Evolutionary conservation across 2,113 vertebrate species (phyloP).

Genomic region (Mormyrus lacerda): DNA sequence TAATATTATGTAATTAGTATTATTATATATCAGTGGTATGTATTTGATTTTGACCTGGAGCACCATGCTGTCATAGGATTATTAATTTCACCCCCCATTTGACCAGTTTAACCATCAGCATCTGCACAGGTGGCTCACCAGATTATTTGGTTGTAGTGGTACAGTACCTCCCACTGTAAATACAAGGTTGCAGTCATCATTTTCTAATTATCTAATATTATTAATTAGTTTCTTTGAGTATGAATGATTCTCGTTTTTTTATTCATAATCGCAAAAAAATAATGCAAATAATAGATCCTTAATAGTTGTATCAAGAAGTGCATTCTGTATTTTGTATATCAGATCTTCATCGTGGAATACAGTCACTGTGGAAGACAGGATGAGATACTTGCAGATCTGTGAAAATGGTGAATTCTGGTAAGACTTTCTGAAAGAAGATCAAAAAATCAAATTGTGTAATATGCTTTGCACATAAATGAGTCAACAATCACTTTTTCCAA

Average conservation of each 20-base stretch:
- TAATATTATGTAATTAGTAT: not conserved
- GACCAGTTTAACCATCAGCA: no score
- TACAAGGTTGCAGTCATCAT: no score
- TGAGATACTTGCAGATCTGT: conserved; percentile 20
- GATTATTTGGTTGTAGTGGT: no score
- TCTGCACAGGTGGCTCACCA: no score
- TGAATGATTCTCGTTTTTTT: not conserved
- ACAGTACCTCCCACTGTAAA: no score
- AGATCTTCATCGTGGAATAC: conserved; percentile 54
- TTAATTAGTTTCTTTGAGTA: not conserved
- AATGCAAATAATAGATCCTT: not conserved
- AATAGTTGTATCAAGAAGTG: not conserved
- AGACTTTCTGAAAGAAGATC: not conserved
- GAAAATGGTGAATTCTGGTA: conserved; percentile 66
- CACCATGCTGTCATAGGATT: not conserved
- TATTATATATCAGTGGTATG: not conserved
- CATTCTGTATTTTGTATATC: not conserved
- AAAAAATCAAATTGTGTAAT: not conserved
- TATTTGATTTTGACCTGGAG: not conserved
- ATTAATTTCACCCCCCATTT: not conserved
- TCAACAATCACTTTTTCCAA: not conserved
- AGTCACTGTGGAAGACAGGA: conserved; percentile 40
- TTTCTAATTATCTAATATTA: not conserved
- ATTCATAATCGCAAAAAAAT: not conserved
- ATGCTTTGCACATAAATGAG: not conserved